phyloP scores from a whole-genome alignment of 2,888 invertebrate genomes.

The Dugesia japonica region DNA sequence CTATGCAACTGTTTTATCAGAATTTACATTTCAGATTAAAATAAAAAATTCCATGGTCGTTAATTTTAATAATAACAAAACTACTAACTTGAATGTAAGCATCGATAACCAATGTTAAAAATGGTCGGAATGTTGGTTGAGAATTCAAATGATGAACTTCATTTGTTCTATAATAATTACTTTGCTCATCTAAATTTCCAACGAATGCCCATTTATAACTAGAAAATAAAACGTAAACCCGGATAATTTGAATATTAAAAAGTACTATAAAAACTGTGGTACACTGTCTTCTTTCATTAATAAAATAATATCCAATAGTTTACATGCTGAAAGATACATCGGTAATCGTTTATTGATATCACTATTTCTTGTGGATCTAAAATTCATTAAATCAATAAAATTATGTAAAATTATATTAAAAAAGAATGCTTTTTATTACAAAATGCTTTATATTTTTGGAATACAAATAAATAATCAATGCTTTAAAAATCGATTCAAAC shows the following conservation, averaged over 20 bases:
- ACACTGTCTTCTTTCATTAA: constrained; percentile 65
- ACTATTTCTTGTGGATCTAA: neutral
- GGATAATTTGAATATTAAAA: no score
- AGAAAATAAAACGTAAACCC: no score
- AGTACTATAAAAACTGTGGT: constrained; percentile 76
- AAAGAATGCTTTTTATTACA: no score
- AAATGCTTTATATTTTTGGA: no score
- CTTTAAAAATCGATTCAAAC: no score
- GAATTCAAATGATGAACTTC: neutral
- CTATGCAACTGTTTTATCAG: no score
- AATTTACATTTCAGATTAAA: no score
- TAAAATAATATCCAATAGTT: constrained; percentile 65
- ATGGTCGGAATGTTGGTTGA: constrained; percentile 2
- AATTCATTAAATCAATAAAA: no score
- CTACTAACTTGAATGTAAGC: neutral
- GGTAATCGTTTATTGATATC: constrained; percentile 63
- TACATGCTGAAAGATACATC: constrained; percentile 66
- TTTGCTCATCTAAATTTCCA: constrained; percentile 51
- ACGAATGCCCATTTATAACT: constrained; percentile 78
- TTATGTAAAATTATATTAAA: no score
- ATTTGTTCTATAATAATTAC: neutral
- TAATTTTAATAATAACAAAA: no score
- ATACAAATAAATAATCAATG: no score
- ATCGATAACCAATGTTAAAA: neutral
- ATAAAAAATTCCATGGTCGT: no score